Conservation (phyloP, 2,888 invertebrate genomes). For the Physocephala rufipes region DNA sequence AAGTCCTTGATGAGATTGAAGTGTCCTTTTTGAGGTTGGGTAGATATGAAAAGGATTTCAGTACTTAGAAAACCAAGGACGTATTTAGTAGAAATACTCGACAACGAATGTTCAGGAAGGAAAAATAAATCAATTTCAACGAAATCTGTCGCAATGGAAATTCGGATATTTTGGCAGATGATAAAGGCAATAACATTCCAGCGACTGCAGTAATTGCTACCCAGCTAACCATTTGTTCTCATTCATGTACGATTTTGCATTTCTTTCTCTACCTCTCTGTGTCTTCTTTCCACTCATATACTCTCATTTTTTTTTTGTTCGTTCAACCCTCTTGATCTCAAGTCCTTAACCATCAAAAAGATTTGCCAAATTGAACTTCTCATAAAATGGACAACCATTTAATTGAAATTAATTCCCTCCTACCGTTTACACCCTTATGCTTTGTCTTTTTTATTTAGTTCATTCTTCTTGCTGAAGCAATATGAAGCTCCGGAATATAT, state of each 20-base stretch:
- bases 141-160: conserved; percentile 10
- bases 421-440: too few relatives aligned
- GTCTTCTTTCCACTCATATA: not conserved
- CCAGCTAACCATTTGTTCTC: too few relatives aligned
- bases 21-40: too few relatives aligned
- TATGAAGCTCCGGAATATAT: not conserved
- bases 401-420: conserved; percentile 17
- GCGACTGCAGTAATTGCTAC: too few relatives aligned
- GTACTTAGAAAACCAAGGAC: conserved; percentile 8
- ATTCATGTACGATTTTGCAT: too few relatives aligned
- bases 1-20: too few relatives aligned
- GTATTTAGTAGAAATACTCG: not conserved
- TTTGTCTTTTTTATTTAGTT: not conserved
- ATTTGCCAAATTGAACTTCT: not conserved
- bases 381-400: not conserved
- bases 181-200: not conserved
- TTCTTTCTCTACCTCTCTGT: too few relatives aligned
- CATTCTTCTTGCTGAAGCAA: not conserved
- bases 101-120: not conserved
- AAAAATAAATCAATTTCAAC: not conserved
- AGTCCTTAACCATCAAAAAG: not conserved
- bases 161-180: not conserved
- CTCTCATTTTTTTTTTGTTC: not conserved
- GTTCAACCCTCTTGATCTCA: not conserved
- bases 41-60: not conserved